phyloP scores from a whole-genome alignment of 2,888 invertebrate species.

The Heliconius cydno region DNA sequence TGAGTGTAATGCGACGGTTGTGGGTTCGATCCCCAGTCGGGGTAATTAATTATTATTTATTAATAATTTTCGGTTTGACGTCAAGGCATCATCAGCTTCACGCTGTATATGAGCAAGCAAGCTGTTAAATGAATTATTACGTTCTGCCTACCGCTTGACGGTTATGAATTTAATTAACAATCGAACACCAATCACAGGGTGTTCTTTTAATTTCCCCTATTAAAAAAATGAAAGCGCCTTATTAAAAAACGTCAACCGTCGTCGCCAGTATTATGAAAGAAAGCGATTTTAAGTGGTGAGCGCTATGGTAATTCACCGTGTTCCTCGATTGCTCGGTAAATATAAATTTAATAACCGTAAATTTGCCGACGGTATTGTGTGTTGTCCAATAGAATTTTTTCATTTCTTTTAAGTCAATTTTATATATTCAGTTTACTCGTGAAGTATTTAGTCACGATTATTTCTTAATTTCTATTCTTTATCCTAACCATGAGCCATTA shows the following conservation, averaged over 20 bases:
- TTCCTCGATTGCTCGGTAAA: conserved; percentile 6
- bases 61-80: too few species aligned
- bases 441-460: background rate
- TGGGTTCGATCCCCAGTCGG: too few species aligned
- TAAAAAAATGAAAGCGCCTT: background rate
- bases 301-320: conserved; percentile 11
- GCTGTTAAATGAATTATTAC: too few species aligned
- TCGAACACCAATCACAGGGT: conserved; percentile 13
- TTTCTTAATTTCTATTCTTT: background rate
- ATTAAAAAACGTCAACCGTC: conserved; percentile 15
- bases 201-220: conserved; percentile 17
- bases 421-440: conserved; percentile 1
- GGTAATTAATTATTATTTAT: too few species aligned
- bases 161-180: conserved; percentile 9
- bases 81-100: too few species aligned
- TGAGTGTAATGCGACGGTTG: too few species aligned
- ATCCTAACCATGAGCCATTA: background rate
- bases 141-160: background rate
- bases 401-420: background rate
- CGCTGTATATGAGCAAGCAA: too few species aligned
- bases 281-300: conserved; percentile 10
- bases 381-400: conserved; percentile 8
- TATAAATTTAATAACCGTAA: conserved; percentile 22
- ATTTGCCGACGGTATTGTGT: conserved; percentile 1
- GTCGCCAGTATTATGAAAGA: conserved; percentile 5